Conservation (phyloP, 1,140 invertebrate genomes). For the Hyphantria cunea region DNA sequence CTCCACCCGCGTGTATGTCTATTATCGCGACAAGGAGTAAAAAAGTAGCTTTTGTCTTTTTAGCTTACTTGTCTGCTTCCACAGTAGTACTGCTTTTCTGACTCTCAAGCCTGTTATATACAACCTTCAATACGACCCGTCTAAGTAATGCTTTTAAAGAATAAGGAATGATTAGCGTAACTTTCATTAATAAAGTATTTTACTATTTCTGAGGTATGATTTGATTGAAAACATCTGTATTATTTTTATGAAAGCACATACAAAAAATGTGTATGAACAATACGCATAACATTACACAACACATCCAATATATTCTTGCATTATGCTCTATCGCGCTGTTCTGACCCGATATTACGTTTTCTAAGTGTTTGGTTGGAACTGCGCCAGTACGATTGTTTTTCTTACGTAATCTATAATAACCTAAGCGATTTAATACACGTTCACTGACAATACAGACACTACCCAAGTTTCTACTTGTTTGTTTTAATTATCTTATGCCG, state of each 20-base stretch:
- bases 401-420: slow-evolving; percentile 18
- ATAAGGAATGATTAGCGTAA: too few species aligned
- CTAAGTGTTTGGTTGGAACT: slow-evolving; percentile 3
- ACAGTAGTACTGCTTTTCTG: too few species aligned
- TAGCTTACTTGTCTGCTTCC: too few species aligned
- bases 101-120: too few species aligned
- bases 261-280: not conserved
- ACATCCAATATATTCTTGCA: not conserved
- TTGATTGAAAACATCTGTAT: too few species aligned
- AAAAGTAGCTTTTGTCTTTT: too few species aligned
- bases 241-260: not conserved
- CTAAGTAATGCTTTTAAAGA: too few species aligned
- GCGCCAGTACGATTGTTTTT: slow-evolving; percentile 7
- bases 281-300: not conserved
- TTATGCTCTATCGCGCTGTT: not conserved
- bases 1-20: too few species aligned
- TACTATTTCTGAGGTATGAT: too few species aligned
- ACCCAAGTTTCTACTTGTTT: slow-evolving; percentile 1
- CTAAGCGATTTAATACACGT: slow-evolving; percentile 3
- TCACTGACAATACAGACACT: not conserved
- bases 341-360: slow-evolving; percentile 4
- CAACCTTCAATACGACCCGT: too few species aligned
- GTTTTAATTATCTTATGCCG: not conserved
- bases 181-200: too few species aligned
- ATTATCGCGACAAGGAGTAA: too few species aligned